Evolutionary conservation across 2,888 invertebrate genomes (phyloP).

Genomic region (Macaria liturata): DNA sequence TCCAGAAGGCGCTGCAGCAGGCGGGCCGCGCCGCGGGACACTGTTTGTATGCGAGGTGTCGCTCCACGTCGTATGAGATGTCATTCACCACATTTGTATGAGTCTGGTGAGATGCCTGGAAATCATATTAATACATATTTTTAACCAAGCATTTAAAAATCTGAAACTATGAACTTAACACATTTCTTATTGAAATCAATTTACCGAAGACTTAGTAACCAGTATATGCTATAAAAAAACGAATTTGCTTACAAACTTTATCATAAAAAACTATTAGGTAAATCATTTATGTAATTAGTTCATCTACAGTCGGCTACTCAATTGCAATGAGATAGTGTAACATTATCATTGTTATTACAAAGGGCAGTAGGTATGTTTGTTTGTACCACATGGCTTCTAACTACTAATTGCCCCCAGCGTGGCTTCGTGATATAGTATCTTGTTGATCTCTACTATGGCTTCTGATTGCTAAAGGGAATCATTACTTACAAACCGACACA

Average conservation of each 20-base stretch:
- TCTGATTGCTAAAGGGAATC: slow-evolving; percentile 2
- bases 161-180: too few species aligned
- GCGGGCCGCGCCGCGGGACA: slow-evolving; percentile 35
- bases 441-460: slow-evolving; percentile 33
- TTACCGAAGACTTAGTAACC: too few species aligned
- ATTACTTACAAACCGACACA: neutral
- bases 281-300: too few species aligned
- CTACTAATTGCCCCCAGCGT: slow-evolving; percentile 24
- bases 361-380: slow-evolving; percentile 37
- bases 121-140: too few species aligned
- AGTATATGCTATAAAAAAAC: too few species aligned
- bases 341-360: neutral
- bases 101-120: too few species aligned
- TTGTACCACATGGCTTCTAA: slow-evolving; percentile 28
- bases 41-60: slow-evolving; percentile 26
- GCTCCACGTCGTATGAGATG: slow-evolving; percentile 12
- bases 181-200: too few species aligned
- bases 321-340: too few species aligned
- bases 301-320: too few species aligned
- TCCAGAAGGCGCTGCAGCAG: slow-evolving; percentile 43
- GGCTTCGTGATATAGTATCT: slow-evolving; percentile 36
- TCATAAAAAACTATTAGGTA: too few species aligned
- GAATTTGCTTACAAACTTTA: too few species aligned
- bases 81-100: slow-evolving; percentile 11
- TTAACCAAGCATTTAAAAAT: too few species aligned